Conservation (phyloP, 1,140 invertebrate species). For the Calliopsis andreniformis region DNA sequence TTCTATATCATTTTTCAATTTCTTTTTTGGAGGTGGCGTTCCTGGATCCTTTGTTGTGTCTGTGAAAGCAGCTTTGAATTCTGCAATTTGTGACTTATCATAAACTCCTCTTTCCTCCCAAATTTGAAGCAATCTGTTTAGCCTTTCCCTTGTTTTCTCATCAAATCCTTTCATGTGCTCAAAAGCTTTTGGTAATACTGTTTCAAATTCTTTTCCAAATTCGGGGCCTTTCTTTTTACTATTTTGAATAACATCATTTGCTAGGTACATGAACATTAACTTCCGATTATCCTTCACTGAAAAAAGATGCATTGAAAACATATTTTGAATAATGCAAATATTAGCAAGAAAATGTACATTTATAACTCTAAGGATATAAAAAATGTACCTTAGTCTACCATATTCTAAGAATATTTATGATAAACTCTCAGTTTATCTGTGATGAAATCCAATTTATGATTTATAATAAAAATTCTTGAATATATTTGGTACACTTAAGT, state of each 20-base stretch:
- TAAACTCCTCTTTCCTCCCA: slow-evolving; percentile 97
- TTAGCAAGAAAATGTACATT: background rate
- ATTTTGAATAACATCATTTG: slow-evolving; percentile 99
- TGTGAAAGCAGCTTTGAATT: slow-evolving; percentile 85
- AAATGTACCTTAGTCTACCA: background rate
- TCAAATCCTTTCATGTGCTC: slow-evolving; percentile 89
- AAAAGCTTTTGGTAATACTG: slow-evolving; percentile 89
- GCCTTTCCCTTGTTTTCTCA: slow-evolving; percentile 88
- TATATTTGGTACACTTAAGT: background rate
- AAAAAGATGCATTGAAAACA: slow-evolving; percentile 74
- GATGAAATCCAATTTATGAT: slow-evolving; percentile 6
- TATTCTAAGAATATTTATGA: background rate
- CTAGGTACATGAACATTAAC: slow-evolving; percentile 97
- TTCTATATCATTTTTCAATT: slow-evolving; percentile 76
- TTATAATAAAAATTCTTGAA: background rate
- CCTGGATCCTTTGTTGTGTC: slow-evolving; percentile 75
- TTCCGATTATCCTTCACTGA: slow-evolving; percentile 93
- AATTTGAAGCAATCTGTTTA: slow-evolving; percentile 92
- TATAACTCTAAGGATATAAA: background rate
- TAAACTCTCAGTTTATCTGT: slow-evolving; percentile 6
- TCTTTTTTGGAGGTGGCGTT: slow-evolving; percentile 80
- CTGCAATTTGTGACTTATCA: slow-evolving; percentile 88
- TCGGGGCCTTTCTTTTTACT: slow-evolving; percentile 98
- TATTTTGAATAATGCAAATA: background rate
- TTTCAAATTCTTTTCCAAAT: slow-evolving; percentile 93